phyloP scores from a whole-genome alignment of 2,888 invertebrate genomes.

The Tinea pellionella region DNA sequence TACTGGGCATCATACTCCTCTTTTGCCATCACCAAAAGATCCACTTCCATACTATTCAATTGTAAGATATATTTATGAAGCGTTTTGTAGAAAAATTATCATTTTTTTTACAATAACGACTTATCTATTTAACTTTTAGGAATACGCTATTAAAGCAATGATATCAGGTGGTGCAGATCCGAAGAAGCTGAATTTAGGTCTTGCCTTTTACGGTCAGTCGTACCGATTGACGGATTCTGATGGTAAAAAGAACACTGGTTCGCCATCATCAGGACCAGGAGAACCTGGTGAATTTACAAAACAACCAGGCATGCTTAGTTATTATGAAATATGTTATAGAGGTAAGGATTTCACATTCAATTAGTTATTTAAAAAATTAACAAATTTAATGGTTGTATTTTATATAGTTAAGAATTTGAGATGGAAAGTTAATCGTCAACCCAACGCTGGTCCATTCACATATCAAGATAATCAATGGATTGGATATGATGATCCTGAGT shows the following conservation, averaged over 20 bases:
- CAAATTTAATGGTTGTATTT: not conserved
- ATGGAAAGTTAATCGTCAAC: slow-evolving; percentile 74
- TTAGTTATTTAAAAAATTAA: slow-evolving; percentile 14
- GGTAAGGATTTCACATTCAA: slow-evolving; percentile 28
- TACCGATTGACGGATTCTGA: slow-evolving; percentile 72
- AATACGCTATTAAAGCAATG: slow-evolving; percentile 83
- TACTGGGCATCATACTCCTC: slow-evolving; percentile 85
- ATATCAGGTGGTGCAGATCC: slow-evolving; percentile 79
- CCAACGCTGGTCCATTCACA: slow-evolving; percentile 80
- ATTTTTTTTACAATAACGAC: too few species aligned
- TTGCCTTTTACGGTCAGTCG: slow-evolving; percentile 91
- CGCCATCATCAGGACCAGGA: slow-evolving; percentile 79
- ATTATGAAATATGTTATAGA: slow-evolving; percentile 85
- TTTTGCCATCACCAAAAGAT: slow-evolving; percentile 75
- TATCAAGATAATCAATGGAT: slow-evolving; percentile 88
- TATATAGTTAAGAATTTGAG: slow-evolving; percentile 70
- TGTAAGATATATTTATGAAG: slow-evolving; percentile 52
- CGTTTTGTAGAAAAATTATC: not conserved
- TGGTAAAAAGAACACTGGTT: slow-evolving; percentile 63
- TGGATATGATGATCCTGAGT: slow-evolving; percentile 85
- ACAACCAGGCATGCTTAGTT: slow-evolving; percentile 89
- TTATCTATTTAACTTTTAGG: slow-evolving; percentile 50
- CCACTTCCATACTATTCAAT: slow-evolving; percentile 81
- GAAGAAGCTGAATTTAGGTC: slow-evolving; percentile 81
- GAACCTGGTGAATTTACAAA: slow-evolving; percentile 83